Conservation (phyloP, 2,888 invertebrate species). For the Cataglyphis altisquamis region DNA sequence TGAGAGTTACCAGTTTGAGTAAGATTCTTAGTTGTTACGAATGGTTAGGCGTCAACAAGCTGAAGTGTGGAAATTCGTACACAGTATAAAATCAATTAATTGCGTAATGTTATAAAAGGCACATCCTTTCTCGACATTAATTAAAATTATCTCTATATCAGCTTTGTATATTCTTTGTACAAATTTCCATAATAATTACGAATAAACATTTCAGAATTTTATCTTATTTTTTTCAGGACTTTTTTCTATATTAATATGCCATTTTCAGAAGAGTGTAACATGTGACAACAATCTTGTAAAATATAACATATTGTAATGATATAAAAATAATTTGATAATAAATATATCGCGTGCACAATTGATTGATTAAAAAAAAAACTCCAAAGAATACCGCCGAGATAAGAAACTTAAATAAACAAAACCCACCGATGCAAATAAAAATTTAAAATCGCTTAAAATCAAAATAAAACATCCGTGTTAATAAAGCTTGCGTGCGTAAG, state of each 20-base stretch:
- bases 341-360: not conserved
- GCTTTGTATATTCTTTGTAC: not conserved
- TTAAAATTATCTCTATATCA: not conserved
- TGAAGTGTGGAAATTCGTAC: not conserved
- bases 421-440: not conserved
- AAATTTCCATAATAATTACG: not conserved
- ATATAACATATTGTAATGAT: not conserved
- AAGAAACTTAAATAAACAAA: constrained; percentile 8
- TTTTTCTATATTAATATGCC: not conserved
- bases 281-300: not conserved
- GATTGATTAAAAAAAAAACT: not conserved
- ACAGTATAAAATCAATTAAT: not conserved
- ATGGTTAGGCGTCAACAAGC: constrained; percentile 29
- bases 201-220: not conserved
- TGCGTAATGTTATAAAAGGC: not conserved
- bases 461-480: not conserved
- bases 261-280: not conserved
- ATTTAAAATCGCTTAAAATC: not conserved
- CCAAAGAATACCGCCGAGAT: not conserved
- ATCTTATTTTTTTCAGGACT: not conserved
- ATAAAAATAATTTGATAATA: not conserved
- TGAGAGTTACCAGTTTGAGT: constrained; percentile 37
- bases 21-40: constrained; percentile 50
- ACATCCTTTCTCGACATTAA: not conserved
- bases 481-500: not conserved